Base-by-base conservation (phyloP, 2,113 vertebrate species). In the Apteryx mantelli region DNA sequence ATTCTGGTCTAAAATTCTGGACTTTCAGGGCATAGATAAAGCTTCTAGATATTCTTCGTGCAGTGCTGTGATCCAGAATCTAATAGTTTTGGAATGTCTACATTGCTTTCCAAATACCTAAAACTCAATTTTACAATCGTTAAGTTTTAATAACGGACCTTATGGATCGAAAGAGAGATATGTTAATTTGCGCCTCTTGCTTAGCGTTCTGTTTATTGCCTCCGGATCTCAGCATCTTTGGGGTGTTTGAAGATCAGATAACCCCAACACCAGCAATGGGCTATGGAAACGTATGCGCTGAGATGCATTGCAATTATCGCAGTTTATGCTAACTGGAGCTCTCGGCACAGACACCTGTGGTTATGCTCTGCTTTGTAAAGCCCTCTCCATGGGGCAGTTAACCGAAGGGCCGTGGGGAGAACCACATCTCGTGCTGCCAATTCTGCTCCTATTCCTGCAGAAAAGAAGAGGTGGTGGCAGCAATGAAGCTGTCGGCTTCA, bases 371-470 rank as follows among this genome's bases (percentile, higher is more conserved):
- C 56, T 85, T 71, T 79, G 40, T 63, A 36, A 52, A 42, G 25
- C 60, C 20, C 7, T 82, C 71, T 92, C 53, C 9, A 2, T 18
- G 19, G 46, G 22, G 26, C 86, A 88, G 30, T 86, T 74, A 87
- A 77, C n/a, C 0, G 0, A 36, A 64, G 56, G 36, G 22, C 83
- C 36, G 0, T 2, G 11, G 44, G 69, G 71, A 80, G 13, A 53
- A 7, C 86, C 53, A 22, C 1, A 0, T 32, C 7, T 4, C 7
- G 25, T 36, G n/a, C 78, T 73, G 7, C 42, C 68, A 12, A 38
- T 61, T 85, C 25, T 68, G n/a, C 38, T 87, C 7, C 0, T 34
- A 8, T 58, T 74, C 40, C 53, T 75, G 44, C 19, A 69, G 58
- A 82, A 89, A 75, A 44, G 52, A 42, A 66, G 82, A 38, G n/a